phyloP scores from a whole-genome alignment of 2,113 vertebrate species.

The Hypanus sabinus region DNA sequence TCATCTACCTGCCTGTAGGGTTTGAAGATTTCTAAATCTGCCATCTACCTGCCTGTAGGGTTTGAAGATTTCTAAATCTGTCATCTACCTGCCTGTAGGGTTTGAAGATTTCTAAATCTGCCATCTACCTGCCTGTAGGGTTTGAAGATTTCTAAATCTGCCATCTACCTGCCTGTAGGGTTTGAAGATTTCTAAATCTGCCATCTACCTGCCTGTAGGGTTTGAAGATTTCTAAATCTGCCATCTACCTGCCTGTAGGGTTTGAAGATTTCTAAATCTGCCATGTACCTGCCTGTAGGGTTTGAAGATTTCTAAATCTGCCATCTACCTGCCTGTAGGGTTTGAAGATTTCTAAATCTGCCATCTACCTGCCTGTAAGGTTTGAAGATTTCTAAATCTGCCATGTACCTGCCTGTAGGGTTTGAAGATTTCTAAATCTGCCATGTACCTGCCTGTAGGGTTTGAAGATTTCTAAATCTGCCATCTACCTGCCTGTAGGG shows the following conservation, averaged over 20 bases:
- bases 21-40: not conserved
- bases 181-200: not conserved
- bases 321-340: not conserved
- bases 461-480: not conserved
- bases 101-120: not conserved
- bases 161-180: not conserved
- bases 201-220: not conserved
- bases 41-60: not conserved
- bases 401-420: not conserved
- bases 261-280: not conserved
- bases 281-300: not conserved
- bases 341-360: not conserved
- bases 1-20: not conserved
- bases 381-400: not conserved
- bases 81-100: not conserved
- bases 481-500: not conserved
- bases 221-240: not conserved
- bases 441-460: not conserved
- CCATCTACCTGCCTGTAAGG: not conserved
- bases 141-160: not conserved
- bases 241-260: not conserved
- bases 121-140: not conserved
- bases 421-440: not conserved
- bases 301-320: not conserved
- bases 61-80: not conserved